Base-by-base conservation (phyloP, 2,797 vertebrate genomes). In the Thunnus albacares region DNA sequence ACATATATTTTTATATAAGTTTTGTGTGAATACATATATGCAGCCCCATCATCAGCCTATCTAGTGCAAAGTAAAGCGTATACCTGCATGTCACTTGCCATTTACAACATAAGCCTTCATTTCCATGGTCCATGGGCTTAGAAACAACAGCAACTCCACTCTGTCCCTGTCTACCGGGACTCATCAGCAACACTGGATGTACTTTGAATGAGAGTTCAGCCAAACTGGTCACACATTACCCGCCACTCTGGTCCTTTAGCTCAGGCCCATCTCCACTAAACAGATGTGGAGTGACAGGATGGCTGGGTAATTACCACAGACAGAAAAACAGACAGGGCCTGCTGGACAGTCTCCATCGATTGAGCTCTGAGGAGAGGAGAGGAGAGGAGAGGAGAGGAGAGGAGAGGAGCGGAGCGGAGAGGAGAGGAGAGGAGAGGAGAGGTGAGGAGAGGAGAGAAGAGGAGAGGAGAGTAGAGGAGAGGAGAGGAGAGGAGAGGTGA, bases 291-390 rank as follows among this genome's bases (percentile, higher is more conserved):
- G 75, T 79, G 81, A 81, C 79, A 82, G 76, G 60, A 63, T 53
- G 49, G 52, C 56, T 62, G 81, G 80, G 78, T 89, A 89, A 89
- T 90, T 83, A 89, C 67, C 79, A 75, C 66, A 51, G 68, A 82
- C 43, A 71, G 72, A 85, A 74, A 86, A 80, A 77, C 56, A 82
- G 75, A 79, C 45, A 64, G 65, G 74, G 55, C 53, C 22, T 47
- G 60, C 66, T 13, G 58, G 58, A 73, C 65, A 68, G 72, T 49
- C n/a, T 78, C 59, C 72, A 84, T 81, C 3, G 74, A 90, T 80
- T 75, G 38, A 38, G 3, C 67, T 73, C 38, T 2, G 77, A 79
- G 61, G 53, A 62, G 53, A 82, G 53, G 59, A 58, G 66, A 74
- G 35, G 61, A 57, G 51, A 77, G 30, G 57, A 47, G 26, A 73